Conservation (phyloP, 2,797 vertebrate species). For the Cephalopachus bancanus region DNA sequence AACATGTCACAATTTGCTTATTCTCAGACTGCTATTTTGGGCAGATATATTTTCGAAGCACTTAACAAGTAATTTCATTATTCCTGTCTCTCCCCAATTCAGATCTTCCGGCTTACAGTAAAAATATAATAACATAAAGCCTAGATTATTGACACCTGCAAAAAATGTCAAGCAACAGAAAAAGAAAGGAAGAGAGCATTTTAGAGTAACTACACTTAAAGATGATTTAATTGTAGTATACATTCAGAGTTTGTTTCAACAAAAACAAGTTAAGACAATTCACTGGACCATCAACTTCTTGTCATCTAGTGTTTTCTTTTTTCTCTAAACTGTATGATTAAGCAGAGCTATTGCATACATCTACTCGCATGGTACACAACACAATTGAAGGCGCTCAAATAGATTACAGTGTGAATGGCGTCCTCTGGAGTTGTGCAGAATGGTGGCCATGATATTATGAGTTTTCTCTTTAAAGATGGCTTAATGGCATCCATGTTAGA, state of each 20-base stretch:
- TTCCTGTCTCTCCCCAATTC: background rate
- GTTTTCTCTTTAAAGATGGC: background rate
- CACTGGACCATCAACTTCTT: background rate
- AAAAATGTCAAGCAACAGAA: background rate
- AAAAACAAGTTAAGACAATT: background rate
- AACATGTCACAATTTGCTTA: background rate
- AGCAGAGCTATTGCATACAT: background rate
- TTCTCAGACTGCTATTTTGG: background rate
- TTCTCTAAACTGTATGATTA: background rate
- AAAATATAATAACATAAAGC: constrained; percentile 16
- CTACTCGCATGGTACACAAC: rapidly evolving
- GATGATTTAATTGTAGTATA: background rate
- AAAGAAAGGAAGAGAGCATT: constrained; percentile 8
- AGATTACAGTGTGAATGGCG: background rate
- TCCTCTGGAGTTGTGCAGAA: background rate
- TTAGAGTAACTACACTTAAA: background rate
- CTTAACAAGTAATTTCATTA: background rate
- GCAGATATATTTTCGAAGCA: background rate
- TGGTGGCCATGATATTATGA: rapidly evolving
- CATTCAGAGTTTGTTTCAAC: background rate
- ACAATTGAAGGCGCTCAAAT: background rate
- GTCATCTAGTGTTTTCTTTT: background rate
- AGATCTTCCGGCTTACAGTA: background rate
- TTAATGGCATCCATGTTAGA: background rate
- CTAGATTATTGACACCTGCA: background rate